phyloP scores from a whole-genome alignment of 2,113 vertebrate genomes.

The Ceyx cyanopectus region DNA sequence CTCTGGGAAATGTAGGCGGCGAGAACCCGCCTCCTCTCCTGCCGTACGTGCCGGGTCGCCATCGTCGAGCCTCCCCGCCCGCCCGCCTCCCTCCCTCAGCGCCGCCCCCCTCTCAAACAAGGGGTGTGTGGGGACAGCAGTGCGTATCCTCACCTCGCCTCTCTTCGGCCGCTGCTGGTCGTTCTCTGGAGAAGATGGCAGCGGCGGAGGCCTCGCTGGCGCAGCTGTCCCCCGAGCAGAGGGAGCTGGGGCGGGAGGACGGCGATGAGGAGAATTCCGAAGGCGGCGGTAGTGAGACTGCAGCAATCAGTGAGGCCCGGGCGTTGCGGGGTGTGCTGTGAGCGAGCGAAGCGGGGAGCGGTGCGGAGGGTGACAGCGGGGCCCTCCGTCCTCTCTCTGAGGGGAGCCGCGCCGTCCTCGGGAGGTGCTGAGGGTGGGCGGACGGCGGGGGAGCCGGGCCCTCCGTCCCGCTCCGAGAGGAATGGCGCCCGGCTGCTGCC shows the following conservation, averaged over 20 bases:
- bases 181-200: background rate
- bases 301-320: background rate
- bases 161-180: rapidly evolving
- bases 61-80: background rate
- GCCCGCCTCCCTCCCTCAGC: background rate
- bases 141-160: rapidly evolving
- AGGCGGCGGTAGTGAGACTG: background rate
- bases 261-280: background rate
- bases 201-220: background rate
- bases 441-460: too few relatives aligned
- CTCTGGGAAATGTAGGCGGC: background rate
- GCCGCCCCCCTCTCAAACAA: rapidly evolving
- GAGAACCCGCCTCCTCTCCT: background rate
- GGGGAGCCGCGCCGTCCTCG: background rate
- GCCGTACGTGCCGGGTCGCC: background rate
- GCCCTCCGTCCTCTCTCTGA: background rate
- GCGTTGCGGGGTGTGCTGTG: too few relatives aligned
- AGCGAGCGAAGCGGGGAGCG: background rate
- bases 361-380: background rate
- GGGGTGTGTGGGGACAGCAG: background rate
- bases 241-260: background rate
- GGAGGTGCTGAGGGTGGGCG: background rate
- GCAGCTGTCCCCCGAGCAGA: background rate
- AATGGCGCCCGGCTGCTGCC: background rate
- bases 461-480: background rate